Conservation (phyloP, 2,888 invertebrate species). For the Drosophila hamatofila region DNA sequence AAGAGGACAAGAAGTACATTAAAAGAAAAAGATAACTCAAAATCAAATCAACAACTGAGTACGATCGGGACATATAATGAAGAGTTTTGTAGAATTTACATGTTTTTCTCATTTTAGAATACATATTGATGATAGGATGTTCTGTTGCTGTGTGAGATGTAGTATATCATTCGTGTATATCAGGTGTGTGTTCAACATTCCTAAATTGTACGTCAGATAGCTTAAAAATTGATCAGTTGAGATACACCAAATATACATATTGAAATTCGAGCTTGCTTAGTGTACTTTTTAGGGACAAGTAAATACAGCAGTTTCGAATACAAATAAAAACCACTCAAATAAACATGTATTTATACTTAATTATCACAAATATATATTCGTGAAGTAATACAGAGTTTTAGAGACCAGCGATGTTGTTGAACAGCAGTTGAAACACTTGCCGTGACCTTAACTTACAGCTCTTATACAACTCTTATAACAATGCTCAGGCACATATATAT, state of each 20-base stretch:
- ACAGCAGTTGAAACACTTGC: neutral
- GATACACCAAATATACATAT: slow-evolving; percentile 15
- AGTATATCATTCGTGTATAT: slow-evolving; percentile 1
- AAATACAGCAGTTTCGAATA: neutral
- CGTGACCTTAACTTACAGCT: slow-evolving; percentile 56
- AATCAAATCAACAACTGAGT: slow-evolving; percentile 66
- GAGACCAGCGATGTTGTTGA: slow-evolving; percentile 18
- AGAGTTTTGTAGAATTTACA: slow-evolving; percentile 15
- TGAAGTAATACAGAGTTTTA: neutral
- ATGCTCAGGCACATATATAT: slow-evolving; percentile 29
- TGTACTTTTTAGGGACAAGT: slow-evolving; percentile 3
- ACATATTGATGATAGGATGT: slow-evolving; percentile 5
- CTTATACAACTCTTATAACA: slow-evolving; percentile 12
- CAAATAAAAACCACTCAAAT: slow-evolving; percentile 7
- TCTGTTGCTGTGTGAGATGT: slow-evolving; percentile 5
- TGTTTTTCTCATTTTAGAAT: neutral
- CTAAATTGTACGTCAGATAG: neutral
- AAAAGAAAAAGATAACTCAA: slow-evolving; percentile 40
- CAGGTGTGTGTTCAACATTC: slow-evolving; percentile 8
- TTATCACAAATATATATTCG: neutral
- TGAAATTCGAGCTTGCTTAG: slow-evolving; percentile 6
- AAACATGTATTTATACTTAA: neutral
- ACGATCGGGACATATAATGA: slow-evolving; percentile 74
- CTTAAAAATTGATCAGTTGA: slow-evolving; percentile 8
- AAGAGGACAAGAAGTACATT: slow-evolving; percentile 45